phyloP scores from a whole-genome alignment of 2,888 invertebrate species.

The Aspidapion aeneum region DNA sequence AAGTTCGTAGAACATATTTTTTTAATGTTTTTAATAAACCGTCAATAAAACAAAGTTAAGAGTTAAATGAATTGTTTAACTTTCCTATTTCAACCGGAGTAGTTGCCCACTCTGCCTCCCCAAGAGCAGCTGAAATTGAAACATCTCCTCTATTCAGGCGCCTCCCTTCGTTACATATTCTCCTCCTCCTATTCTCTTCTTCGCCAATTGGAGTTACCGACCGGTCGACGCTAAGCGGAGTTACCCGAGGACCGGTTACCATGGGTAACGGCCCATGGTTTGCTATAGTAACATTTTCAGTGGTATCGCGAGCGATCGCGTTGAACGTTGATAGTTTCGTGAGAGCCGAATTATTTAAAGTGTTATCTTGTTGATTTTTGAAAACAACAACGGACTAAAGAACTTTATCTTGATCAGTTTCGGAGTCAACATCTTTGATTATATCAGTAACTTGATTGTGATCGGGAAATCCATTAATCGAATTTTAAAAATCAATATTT shows the following conservation, averaged over 20 bases:
- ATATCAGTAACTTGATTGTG: too few species aligned
- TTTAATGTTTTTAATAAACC: too few species aligned
- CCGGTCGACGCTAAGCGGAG: constrained; percentile 36
- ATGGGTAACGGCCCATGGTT: constrained; percentile 47
- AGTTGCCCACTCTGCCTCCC: neutral
- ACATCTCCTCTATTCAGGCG: constrained; percentile 33
- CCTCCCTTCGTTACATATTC: constrained; percentile 29
- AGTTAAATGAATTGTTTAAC: too few species aligned
- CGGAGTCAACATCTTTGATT: too few species aligned
- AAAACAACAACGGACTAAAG: neutral
- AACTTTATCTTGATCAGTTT: neutral
- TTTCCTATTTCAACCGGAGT: neutral
- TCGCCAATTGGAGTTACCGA: constrained; percentile 34
- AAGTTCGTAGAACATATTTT: too few species aligned
- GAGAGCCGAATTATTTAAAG: neutral
- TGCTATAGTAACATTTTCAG: constrained; percentile 45
- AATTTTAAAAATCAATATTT: too few species aligned
- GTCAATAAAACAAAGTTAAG: too few species aligned
- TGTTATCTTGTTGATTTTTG: neutral
- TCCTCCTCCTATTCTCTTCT: constrained; percentile 30
- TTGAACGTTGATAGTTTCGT: neutral
- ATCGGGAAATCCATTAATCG: too few species aligned
- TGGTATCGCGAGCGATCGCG: constrained; percentile 46
- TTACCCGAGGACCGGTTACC: constrained; percentile 43
- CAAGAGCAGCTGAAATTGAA: constrained; percentile 33